These are phyloP conservation scores for Catharus fuscescens DNA, from an alignment of 2,113 vertebrate species.

Conservation along the genomic window DNA sequence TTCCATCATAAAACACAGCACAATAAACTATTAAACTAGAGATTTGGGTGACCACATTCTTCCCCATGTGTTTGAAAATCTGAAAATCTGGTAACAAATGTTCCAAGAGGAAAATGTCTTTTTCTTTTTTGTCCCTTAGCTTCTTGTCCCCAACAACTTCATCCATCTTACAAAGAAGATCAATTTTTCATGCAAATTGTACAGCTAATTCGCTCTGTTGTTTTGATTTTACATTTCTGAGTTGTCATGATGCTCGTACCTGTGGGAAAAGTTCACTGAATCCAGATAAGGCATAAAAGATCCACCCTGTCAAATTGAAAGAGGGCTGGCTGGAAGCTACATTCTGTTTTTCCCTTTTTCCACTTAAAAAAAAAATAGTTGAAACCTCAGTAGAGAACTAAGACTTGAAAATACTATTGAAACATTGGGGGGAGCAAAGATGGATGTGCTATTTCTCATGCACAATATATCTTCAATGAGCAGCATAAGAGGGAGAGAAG, in stretches of 20 bases:
- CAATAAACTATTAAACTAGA: background rate
- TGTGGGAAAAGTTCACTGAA: conserved; percentile 17
- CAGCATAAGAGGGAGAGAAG: background rate
- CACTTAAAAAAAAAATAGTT: background rate
- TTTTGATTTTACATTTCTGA: conserved; percentile 43
- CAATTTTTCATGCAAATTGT: background rate
- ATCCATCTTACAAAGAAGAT: background rate
- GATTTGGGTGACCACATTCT: background rate
- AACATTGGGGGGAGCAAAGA: background rate
- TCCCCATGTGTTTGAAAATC: background rate
- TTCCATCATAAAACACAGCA: background rate
- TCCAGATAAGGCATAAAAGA: background rate
- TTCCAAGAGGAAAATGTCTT: background rate
- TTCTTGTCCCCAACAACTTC: background rate
- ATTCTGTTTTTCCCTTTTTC: background rate
- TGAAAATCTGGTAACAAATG: background rate
- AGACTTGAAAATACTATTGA: background rate
- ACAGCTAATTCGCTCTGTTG: background rate
- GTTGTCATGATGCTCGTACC: background rate
- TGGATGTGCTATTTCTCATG: background rate
- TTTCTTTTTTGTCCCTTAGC: background rate
- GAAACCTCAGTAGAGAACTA: background rate
- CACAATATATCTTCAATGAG: background rate
- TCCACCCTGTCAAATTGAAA: background rate
- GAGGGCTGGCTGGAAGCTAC: background rate